Conservation (phyloP, 2,113 vertebrate genomes). For the Rhizomys pruinosus region DNA sequence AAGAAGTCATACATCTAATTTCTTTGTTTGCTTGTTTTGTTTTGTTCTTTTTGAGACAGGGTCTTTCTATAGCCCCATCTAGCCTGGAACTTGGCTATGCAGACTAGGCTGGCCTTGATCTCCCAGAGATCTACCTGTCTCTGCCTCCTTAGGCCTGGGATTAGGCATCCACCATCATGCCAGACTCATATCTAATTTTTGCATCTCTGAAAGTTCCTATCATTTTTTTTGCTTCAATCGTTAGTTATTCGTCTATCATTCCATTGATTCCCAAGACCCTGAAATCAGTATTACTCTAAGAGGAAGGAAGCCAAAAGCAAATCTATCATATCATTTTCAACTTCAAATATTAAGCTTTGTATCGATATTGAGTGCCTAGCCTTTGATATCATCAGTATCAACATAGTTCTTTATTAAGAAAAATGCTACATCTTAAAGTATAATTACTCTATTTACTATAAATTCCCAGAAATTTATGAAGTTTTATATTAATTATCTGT, state of each 20-base stretch:
- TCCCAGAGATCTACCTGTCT: no score
- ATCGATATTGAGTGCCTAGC: not conserved
- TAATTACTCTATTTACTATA: not conserved
- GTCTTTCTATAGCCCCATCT: no score
- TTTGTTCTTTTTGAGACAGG: no score
- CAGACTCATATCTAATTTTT: not conserved
- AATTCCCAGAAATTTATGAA: not conserved
- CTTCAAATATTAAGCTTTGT: conserved; percentile 12
- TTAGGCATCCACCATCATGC: no score
- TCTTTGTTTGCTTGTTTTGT: no score
- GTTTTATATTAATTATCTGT: not conserved
- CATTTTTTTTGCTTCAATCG: not conserved
- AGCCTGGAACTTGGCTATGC: no score
- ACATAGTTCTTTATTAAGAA: conserved; percentile 9
- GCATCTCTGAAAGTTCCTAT: conserved; percentile 31
- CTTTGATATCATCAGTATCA: not conserved
- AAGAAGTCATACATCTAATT: not conserved
- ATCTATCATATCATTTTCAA: conserved; percentile 9
- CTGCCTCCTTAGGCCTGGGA: no score
- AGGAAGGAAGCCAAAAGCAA: not conserved
- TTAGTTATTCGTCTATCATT: not conserved
- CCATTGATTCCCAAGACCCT: not conserved
- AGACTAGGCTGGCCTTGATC: no score
- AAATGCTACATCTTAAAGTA: conserved; percentile 8
- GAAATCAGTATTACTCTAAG: conserved; percentile 13